Evolutionary conservation across 2,888 invertebrate species (phyloP), one percentile per base, ranked within the genome.

Genomic region (Saturnia pavonia): DNA sequence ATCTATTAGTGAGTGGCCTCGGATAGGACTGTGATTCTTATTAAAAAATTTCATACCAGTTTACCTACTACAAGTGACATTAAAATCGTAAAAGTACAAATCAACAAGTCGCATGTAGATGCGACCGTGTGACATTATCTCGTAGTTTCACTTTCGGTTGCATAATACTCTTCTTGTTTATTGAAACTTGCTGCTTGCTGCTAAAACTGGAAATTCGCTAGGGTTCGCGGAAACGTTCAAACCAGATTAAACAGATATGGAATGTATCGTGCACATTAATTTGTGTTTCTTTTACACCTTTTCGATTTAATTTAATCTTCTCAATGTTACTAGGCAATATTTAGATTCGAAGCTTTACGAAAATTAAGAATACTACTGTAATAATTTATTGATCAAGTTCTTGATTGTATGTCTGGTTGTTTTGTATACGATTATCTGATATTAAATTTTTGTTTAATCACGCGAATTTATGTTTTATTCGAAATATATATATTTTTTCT

Each of bases 111-210:
- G 45, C 22, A 16, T 25, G 25, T 48, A 25, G 67, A 68, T 48
- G 43, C 54, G 34, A 65, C 51, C 42, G 42, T 48, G 43, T 54
- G 34, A 65, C 51, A 34, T 40, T 54, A 68, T 68, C 74, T 66
- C 72, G 51, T 9, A 65, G 65, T 79, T 80, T 79, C 80, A 77
- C 79, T 79, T 78, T 77, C 69, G 70, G 72, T 79, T 76, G 72
- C 76, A 74, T 75, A 79, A 79, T 72, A 67, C 72, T 74, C 78
- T 40, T 40, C 65, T 77, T 74, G 69, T 72, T 72, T 34, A 34
- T 34, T 51, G 14, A 51, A 54, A n/a, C 68, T 54, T n/a, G n/a
- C n/a, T n/a, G n/a, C n/a, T 68, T 34, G n/a, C 27, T 6, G 43
- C 3, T 22, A 40, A 25, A 45, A 68, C 43, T 68, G 19, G 12